Conservation (phyloP, 2,113 vertebrate genomes). For the Melozone crissalis region DNA sequence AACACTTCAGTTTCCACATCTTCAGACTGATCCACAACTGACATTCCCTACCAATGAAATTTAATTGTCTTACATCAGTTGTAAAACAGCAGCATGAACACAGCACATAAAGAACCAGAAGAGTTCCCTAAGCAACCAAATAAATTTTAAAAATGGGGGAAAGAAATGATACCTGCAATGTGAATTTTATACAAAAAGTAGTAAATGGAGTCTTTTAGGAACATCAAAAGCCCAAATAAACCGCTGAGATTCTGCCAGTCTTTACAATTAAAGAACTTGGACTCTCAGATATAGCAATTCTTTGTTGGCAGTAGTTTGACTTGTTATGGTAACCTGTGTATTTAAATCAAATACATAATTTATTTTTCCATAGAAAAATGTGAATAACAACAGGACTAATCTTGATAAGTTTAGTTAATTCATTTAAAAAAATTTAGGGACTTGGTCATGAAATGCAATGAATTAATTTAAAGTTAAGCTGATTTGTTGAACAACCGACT, state of each 20-base stretch:
- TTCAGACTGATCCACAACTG: background rate
- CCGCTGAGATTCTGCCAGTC: background rate
- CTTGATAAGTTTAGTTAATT: background rate
- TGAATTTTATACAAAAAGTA: background rate
- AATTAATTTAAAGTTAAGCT: background rate
- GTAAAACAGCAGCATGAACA: background rate
- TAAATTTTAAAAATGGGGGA: fast-evolving
- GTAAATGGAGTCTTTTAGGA: background rate
- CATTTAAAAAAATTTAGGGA: background rate
- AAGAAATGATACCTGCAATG: fast-evolving
- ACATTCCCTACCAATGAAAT: background rate
- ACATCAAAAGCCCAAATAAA: background rate
- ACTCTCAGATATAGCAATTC: background rate
- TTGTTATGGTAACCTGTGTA: background rate
- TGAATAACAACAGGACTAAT: background rate
- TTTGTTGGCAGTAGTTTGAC: background rate
- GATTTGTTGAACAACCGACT: background rate
- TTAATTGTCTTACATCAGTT: background rate
- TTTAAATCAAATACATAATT: background rate
- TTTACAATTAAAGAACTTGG: background rate
- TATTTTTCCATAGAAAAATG: background rate
- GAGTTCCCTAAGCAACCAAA: background rate
- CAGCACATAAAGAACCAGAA: background rate
- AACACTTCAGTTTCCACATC: too few species aligned
- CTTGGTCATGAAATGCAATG: background rate